phyloP scores from a whole-genome alignment of 1,140 invertebrate species.

The Galendromus occidentalis region DNA sequence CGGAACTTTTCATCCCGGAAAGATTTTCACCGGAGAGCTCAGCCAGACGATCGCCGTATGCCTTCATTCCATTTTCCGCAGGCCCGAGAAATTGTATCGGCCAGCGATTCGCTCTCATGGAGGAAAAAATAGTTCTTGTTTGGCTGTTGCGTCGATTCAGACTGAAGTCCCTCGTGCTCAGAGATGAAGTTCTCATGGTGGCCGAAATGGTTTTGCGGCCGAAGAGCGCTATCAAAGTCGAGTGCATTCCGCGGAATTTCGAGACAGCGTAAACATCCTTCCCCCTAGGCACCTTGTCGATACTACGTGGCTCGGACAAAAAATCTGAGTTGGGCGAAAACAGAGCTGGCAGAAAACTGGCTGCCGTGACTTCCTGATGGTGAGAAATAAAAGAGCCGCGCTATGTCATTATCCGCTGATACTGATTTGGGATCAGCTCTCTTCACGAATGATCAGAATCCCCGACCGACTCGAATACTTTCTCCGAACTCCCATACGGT shows the following conservation, averaged over 20 bases:
- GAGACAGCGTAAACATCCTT: too few relatives aligned
- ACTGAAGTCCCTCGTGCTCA: conserved; percentile 15
- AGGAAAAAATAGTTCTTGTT: conserved; percentile 22
- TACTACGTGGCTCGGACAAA: too few relatives aligned
- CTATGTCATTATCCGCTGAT: too few relatives aligned
- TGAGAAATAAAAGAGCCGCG: too few relatives aligned
- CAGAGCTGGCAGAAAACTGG: too few relatives aligned
- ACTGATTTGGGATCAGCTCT: too few relatives aligned
- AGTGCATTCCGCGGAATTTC: neutral
- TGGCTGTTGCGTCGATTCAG: conserved; percentile 10
- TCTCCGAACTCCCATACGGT: too few relatives aligned
- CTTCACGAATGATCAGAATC: too few relatives aligned
- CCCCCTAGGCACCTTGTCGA: too few relatives aligned
- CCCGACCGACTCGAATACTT: too few relatives aligned
- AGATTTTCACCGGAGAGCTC: conserved; percentile 29
- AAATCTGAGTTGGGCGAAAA: too few relatives aligned
- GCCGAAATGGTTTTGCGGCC: conserved; percentile 15
- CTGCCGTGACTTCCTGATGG: too few relatives aligned
- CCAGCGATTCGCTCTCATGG: conserved; percentile 26
- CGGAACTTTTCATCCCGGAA: conserved; percentile 35
- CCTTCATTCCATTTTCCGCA: conserved; percentile 29
- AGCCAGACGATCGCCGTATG: conserved; percentile 26
- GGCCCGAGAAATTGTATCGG: conserved; percentile 29
- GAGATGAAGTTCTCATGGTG: conserved; percentile 14
- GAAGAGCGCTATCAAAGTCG: conserved; percentile 18